Evolutionary conservation across 2,888 invertebrate genomes (phyloP).

Genomic region (Harpalus rubripes): DNA sequence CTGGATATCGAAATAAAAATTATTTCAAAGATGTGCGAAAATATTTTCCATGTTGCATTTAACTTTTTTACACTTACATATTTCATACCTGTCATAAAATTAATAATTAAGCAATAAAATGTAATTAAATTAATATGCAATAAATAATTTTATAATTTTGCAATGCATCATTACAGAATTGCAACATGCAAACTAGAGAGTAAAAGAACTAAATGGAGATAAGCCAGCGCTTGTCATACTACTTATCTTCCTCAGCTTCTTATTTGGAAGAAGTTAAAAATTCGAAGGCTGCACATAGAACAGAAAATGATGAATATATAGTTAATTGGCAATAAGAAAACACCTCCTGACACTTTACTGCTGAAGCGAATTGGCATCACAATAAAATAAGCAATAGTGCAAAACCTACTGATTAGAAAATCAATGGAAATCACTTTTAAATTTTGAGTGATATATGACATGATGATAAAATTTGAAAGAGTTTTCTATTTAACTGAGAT

Average conservation of each 20-base stretch:
- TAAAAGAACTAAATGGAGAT: slow-evolving; percentile 11
- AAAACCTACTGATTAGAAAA: background rate
- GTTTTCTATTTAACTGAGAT: background rate
- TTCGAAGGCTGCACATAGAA: background rate
- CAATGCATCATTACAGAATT: slow-evolving; percentile 20
- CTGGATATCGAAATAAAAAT: slow-evolving; percentile 32
- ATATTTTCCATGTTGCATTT: background rate
- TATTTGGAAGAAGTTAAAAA: slow-evolving; percentile 13
- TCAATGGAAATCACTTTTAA: slow-evolving; percentile 3
- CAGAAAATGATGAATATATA: slow-evolving; percentile 10
- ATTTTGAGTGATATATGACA: background rate
- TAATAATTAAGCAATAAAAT: background rate
- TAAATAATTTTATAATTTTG: slow-evolving; percentile 32
- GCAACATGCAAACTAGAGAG: slow-evolving; percentile 7
- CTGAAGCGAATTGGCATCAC: slow-evolving; percentile 7
- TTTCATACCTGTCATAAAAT: background rate
- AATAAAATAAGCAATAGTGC: background rate
- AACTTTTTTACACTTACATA: background rate
- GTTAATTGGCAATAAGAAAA: slow-evolving; percentile 39
- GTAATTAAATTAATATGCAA: slow-evolving; percentile 39
- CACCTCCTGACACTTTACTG: slow-evolving; percentile 12
- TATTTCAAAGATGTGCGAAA: slow-evolving; percentile 10
- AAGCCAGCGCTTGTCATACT: slow-evolving; percentile 10
- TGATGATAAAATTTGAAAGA: background rate
- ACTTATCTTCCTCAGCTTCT: slow-evolving; percentile 34